These are phyloP conservation scores for Antheraea yamamai DNA, from an alignment of 2,888 invertebrate genomes.

Conservation along the genomic window DNA sequence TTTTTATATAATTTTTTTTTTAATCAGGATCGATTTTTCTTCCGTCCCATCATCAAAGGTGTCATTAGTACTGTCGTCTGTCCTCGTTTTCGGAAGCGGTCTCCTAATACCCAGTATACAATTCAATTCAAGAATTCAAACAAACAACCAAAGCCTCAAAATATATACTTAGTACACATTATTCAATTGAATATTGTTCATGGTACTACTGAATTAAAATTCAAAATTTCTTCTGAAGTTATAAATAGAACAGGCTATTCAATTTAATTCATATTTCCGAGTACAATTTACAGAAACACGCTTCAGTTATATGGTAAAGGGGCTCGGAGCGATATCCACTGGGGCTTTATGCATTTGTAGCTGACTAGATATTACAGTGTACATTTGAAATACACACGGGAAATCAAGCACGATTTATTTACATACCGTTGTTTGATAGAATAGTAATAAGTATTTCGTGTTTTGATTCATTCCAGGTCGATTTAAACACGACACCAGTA, in stretches of 20 bases:
- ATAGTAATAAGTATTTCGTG: not conserved
- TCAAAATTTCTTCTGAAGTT: too few species aligned
- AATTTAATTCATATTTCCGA: not conserved
- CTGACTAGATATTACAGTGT: conserved; percentile 1
- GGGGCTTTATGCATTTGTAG: not conserved
- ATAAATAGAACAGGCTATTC: not conserved
- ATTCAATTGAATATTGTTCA: not conserved
- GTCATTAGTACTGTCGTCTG: too few species aligned
- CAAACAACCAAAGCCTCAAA: not conserved
- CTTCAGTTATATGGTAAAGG: not conserved
- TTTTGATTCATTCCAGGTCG: not conserved
- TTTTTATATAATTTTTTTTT: too few species aligned
- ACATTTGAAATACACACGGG: not conserved
- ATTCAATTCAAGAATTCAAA: too few species aligned
- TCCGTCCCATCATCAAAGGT: too few species aligned
- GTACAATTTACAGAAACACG: not conserved
- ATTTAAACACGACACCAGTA: not conserved
- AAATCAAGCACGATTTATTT: not conserved
- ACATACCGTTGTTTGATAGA: not conserved
- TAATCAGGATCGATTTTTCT: too few species aligned
- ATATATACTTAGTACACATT: not conserved
- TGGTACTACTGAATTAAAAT: too few species aligned
- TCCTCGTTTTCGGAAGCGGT: too few species aligned
- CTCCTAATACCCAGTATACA: too few species aligned
- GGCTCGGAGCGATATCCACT: not conserved